Conservation (phyloP, 2,113 vertebrate genomes). For the Entomyzon cyanotis region DNA sequence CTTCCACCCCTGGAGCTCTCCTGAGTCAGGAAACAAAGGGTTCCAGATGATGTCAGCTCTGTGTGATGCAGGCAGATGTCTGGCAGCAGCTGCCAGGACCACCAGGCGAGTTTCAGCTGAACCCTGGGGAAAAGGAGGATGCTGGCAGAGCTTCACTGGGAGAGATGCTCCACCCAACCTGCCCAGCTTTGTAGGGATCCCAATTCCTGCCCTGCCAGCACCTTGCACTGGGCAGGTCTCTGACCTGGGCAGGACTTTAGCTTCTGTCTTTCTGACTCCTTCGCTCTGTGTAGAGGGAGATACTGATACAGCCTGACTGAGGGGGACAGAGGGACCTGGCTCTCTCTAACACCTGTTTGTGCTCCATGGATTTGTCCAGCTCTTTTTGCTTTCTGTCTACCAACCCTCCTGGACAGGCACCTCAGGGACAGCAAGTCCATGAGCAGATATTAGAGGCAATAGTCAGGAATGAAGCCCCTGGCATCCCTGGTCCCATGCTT, state of each 20-base stretch:
- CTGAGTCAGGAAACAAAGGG: background rate
- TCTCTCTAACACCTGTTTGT: background rate
- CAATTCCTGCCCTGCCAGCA: background rate
- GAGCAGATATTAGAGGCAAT: background rate
- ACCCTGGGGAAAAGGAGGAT: background rate
- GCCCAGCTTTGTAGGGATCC: background rate
- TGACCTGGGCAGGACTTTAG: background rate
- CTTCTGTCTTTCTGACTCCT: background rate
- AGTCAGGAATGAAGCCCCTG: background rate
- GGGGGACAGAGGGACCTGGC: too few species aligned
- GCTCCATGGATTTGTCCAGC: background rate
- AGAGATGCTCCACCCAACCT: background rate
- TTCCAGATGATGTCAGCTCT: conserved; percentile 30
- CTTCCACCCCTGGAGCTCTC: conserved; percentile 1
- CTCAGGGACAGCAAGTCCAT: background rate
- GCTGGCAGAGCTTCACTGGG: background rate
- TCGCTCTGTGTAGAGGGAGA: background rate
- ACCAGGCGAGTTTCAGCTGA: background rate
- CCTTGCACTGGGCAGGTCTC: background rate
- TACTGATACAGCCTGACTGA: background rate
- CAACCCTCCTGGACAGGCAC: background rate
- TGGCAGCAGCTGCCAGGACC: background rate
- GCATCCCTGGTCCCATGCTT: background rate
- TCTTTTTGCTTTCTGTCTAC: background rate
- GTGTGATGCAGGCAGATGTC: conserved; percentile 30